Evolutionary conservation across 2,888 invertebrate genomes (phyloP).

Genomic region (Erynnis tages): DNA sequence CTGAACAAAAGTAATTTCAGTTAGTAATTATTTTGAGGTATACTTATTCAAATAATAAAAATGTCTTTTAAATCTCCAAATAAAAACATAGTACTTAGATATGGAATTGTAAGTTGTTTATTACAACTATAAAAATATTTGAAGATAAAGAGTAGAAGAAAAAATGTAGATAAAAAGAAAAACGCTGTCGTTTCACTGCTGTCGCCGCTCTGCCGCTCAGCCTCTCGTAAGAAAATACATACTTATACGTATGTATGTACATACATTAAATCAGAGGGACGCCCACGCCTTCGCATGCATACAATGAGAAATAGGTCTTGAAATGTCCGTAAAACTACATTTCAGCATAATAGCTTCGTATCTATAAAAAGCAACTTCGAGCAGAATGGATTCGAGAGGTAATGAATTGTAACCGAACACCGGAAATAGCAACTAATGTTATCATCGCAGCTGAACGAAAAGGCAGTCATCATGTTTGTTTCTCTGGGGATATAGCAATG

Average conservation of each 20-base stretch:
- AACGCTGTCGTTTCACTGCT: slow-evolving; percentile 12
- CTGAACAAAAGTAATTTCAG: too few relatives aligned
- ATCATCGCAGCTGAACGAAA: slow-evolving; percentile 4
- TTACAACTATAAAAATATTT: background rate
- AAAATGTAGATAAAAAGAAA: background rate
- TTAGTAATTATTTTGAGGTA: too few relatives aligned
- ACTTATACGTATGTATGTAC: too few relatives aligned
- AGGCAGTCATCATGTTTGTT: background rate
- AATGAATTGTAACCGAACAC: slow-evolving; percentile 38
- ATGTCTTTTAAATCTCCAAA: too few relatives aligned
- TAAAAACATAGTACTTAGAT: too few relatives aligned
- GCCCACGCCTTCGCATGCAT: slow-evolving; percentile 56
- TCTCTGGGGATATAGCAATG: background rate
- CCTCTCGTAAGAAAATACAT: slow-evolving; percentile 63
- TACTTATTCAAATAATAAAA: too few relatives aligned
- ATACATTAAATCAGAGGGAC: slow-evolving; percentile 64
- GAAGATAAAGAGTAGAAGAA: background rate
- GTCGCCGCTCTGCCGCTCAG: slow-evolving; percentile 53
- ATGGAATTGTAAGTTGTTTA: too few relatives aligned
- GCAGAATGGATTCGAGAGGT: slow-evolving; percentile 32
- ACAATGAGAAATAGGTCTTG: slow-evolving; percentile 65
- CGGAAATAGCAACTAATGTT: slow-evolving; percentile 39
- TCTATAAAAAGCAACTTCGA: slow-evolving; percentile 33
- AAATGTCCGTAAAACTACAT: slow-evolving; percentile 36
- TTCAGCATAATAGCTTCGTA: slow-evolving; percentile 38